A percentile compares a stretch with the other conserved stretches of the same genome.
These are phyloP conservation scores for Desmodus rotundus DNA, from an alignment of 2,113 vertebrate species.

Conservation along the genomic window DNA sequence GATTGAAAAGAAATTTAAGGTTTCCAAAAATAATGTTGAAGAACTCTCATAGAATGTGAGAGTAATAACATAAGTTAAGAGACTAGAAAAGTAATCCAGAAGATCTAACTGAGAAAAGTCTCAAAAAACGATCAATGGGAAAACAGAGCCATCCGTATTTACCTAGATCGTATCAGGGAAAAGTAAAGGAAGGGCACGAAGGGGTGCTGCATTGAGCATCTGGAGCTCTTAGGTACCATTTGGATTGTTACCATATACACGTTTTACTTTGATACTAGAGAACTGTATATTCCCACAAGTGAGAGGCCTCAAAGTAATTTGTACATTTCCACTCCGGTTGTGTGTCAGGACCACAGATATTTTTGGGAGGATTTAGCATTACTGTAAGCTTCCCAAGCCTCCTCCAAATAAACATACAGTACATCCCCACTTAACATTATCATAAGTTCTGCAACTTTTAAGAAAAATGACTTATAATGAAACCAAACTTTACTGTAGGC, in stretches of 20 bases:
- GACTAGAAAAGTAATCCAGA: background rate
- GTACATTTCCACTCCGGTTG: background rate
- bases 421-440: background rate
- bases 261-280: background rate
- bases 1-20: slow-evolving; percentile 8
- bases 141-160: background rate
- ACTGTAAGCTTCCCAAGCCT: background rate
- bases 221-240: background rate
- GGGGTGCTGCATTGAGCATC: background rate
- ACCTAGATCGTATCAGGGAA: background rate
- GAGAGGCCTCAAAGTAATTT: background rate
- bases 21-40: slow-evolving; percentile 26
- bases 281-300: background rate
- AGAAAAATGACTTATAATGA: background rate
- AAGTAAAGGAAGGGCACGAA: background rate
- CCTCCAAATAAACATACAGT: background rate
- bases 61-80: background rate
- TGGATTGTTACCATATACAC: background rate
- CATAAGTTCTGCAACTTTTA: background rate
- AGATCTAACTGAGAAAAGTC: background rate
- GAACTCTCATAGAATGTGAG: background rate
- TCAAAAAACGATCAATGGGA: background rate
- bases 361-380: background rate
- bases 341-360: background rate
- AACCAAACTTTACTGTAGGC: background rate